phyloP scores from a whole-genome alignment of 2,113 vertebrate genomes.

The Pituophis catenifer region DNA sequence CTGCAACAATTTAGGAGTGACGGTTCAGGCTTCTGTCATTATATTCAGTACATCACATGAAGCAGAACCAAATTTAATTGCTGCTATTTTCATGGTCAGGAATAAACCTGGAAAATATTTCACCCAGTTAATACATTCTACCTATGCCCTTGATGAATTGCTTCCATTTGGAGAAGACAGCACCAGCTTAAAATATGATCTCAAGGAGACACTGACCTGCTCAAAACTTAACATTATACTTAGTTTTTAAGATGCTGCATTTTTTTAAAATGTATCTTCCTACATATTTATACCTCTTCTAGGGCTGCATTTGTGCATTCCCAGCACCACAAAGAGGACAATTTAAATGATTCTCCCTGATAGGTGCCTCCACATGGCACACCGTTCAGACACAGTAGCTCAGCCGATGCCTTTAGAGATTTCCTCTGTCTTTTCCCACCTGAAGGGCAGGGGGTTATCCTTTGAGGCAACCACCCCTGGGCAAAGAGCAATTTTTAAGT shows the following conservation, averaged over 20 bases:
- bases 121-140: background rate
- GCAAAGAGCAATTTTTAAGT: background rate
- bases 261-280: background rate
- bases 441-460: background rate
- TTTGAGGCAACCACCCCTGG: background rate
- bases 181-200: background rate
- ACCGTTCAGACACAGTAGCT: background rate
- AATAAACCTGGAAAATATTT: background rate
- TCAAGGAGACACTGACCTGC: slow-evolving; percentile 3
- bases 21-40: background rate
- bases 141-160: background rate
- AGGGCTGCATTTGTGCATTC: background rate
- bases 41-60: background rate
- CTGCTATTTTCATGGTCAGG: background rate
- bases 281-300: background rate
- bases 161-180: background rate
- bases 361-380: background rate
- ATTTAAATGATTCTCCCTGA: background rate
- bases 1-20: background rate
- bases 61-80: background rate
- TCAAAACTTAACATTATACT: background rate
- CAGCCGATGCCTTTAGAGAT: background rate
- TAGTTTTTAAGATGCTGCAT: background rate
- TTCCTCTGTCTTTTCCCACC: background rate
- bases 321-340: background rate